phyloP scores from a whole-genome alignment of 2,888 invertebrate genomes.

The Eueremaeus valkanovi region DNA sequence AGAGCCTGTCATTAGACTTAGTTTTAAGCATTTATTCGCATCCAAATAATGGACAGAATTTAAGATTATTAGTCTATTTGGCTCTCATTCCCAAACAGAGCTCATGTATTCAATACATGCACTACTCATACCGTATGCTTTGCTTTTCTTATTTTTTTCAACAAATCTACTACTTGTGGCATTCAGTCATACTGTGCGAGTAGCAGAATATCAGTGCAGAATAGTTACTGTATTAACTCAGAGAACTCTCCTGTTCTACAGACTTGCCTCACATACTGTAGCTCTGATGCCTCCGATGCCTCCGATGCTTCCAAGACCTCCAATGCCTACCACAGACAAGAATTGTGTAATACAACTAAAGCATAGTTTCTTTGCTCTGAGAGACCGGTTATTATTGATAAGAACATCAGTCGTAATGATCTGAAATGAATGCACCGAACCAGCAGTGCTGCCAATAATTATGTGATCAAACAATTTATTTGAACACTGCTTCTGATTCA shows the following conservation, averaged over 20 bases:
- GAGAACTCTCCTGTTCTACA: no score
- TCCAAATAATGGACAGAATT: slow-evolving; percentile 26
- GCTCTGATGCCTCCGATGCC: no score
- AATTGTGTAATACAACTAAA: neutral
- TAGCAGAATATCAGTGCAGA: no score
- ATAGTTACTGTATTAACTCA: no score
- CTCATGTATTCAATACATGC: neutral
- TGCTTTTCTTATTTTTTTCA: no score
- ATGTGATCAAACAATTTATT: slow-evolving; percentile 26
- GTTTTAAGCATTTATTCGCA: slow-evolving; percentile 24
- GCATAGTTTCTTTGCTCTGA: neutral
- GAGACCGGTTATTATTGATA: slow-evolving; percentile 26
- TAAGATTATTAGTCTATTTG: slow-evolving; percentile 28
- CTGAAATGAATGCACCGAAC: neutral
- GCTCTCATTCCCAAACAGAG: neutral
- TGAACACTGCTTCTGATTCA: neutral
- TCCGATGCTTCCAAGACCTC: no score
- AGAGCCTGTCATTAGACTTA: slow-evolving; percentile 31
- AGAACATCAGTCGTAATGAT: slow-evolving; percentile 24
- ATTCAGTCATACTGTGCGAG: no score
- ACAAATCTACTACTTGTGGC: no score
- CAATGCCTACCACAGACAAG: slow-evolving; percentile 25
- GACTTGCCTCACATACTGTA: no score
- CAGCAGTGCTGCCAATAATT: neutral
- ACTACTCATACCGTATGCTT: neutral